Evolutionary conservation across 1,140 invertebrate species (phyloP).

Genomic region (Phortica variegata): DNA sequence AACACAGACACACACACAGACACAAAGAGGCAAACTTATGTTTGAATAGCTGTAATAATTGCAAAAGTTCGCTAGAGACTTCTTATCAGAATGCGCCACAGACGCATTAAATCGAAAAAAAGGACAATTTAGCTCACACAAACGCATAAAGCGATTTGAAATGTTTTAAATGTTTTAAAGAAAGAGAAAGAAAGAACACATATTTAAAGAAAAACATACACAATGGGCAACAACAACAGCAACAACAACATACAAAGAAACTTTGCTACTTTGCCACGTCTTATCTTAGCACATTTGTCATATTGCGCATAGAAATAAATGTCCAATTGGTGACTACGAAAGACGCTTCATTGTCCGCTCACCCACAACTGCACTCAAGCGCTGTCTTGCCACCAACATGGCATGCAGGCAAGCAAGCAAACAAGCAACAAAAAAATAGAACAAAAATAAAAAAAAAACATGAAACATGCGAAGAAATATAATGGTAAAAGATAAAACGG

Average conservation of each 20-base stretch:
- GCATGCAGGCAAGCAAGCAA: not conserved
- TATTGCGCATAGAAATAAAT: conserved; percentile 40
- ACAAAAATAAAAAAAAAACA: not conserved
- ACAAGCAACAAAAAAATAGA: not conserved
- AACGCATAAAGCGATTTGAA: no score
- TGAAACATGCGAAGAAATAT: not conserved
- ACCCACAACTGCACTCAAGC: no score
- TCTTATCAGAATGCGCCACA: no score
- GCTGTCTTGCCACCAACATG: not conserved
- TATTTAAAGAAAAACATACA: no score
- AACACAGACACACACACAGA: no score
- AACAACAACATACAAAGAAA: conserved; percentile 6
- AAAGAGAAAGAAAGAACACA: no score
- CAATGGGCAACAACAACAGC: not conserved
- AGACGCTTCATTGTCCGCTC: conserved; percentile 16
- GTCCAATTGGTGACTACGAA: no score
- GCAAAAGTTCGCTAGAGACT: no score
- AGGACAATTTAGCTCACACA: not conserved
- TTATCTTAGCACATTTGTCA: conserved; percentile 47
- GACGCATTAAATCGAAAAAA: conserved; percentile 32
- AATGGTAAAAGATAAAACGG: not conserved
- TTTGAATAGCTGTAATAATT: no score
- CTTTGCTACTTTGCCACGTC: conserved; percentile 16
- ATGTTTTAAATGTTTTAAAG: no score
- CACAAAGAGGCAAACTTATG: no score